These are phyloP conservation scores for Hemicordylus capensis DNA, from an alignment of 2,113 vertebrate species.

Conservation along the genomic window DNA sequence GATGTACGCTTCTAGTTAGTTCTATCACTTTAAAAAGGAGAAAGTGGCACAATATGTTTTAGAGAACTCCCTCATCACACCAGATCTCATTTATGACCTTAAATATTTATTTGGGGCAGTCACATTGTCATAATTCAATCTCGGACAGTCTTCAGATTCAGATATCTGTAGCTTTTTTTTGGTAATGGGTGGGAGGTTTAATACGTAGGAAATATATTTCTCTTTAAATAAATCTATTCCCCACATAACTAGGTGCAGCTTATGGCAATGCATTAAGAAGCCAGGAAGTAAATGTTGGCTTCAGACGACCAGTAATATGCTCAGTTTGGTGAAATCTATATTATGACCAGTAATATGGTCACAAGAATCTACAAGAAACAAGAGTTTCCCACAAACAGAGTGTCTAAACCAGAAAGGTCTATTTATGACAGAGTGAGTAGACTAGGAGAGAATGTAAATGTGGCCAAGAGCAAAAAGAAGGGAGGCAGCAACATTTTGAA, in stretches of 20 bases:
- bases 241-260: neutral
- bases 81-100: constrained; percentile 22
- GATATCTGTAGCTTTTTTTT: neutral
- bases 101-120: constrained; percentile 24
- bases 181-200: neutral
- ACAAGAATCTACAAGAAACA: neutral
- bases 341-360: no score
- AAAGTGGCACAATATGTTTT: constrained; percentile 20
- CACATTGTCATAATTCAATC: neutral
- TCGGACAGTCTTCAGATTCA: neutral
- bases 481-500: no score
- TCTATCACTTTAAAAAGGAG: neutral
- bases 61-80: constrained; percentile 11
- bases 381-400: neutral
- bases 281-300: neutral
- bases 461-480: no score
- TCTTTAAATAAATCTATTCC: neutral
- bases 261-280: neutral
- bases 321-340: neutral
- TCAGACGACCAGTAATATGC: neutral
- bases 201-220: no score
- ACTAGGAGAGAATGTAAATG: neutral
- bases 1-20: constrained; percentile 35
- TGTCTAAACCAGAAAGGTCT: neutral
- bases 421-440: no score